Conservation (phyloP, 2,888 invertebrate species). For the Dryobotodes eremita region DNA sequence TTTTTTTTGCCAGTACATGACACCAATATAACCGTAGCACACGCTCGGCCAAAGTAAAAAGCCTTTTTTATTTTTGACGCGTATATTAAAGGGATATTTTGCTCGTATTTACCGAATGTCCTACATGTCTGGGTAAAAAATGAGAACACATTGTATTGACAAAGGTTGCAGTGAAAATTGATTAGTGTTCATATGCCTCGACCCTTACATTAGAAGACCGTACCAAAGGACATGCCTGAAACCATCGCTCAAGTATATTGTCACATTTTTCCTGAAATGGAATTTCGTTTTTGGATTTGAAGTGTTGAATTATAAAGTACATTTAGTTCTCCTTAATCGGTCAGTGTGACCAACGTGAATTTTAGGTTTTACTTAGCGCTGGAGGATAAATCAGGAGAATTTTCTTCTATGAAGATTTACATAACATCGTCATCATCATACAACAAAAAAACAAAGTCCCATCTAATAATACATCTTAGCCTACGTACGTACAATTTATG, state of each 20-base stretch:
- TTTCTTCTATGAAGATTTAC: neutral
- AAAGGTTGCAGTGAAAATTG: conserved; percentile 46
- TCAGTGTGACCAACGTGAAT: neutral
- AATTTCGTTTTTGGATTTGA: neutral
- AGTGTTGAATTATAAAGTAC: neutral
- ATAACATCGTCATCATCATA: neutral
- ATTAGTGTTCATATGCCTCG: conserved; percentile 36
- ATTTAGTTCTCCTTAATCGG: neutral
- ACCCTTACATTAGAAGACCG: conserved; percentile 10
- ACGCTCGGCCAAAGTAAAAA: conserved; percentile 20
- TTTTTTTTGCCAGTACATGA: conserved; percentile 41
- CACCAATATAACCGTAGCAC: conserved; percentile 27
- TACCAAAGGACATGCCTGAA: neutral
- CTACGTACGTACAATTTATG: neutral
- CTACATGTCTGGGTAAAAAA: conserved; percentile 59
- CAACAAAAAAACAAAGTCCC: conserved; percentile 5
- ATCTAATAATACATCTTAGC: conserved; percentile 5
- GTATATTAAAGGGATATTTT: conserved; percentile 76
- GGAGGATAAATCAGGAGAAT: neutral
- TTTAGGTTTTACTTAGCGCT: neutral
- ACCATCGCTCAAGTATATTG: conserved; percentile 8
- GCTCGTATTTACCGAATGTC: conserved; percentile 67
- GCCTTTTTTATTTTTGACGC: conserved; percentile 53
- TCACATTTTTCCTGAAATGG: conserved; percentile 4
- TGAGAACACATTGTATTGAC: conserved; percentile 51